phyloP scores from a whole-genome alignment of 2,888 invertebrate genomes.

The Malacosoma neustria region DNA sequence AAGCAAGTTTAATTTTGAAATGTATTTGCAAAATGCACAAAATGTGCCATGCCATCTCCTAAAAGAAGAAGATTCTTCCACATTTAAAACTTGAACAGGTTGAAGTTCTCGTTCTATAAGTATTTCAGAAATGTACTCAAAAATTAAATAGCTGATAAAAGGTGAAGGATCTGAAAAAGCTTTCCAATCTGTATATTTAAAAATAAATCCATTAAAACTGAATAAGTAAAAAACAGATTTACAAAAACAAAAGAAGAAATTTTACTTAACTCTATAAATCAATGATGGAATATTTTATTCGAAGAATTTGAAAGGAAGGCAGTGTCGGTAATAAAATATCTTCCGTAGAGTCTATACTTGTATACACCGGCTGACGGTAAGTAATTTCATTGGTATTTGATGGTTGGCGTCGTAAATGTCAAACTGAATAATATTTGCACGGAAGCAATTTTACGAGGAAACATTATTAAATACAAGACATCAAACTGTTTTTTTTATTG shows the following conservation, averaged over 20 bases:
- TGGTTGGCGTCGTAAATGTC: conserved; percentile 8
- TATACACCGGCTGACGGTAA: conserved; percentile 2
- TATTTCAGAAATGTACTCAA: too few species aligned
- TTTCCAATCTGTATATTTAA: too few species aligned
- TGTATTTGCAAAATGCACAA: too few species aligned
- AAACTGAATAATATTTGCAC: conserved; percentile 6
- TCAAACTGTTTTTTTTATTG: too few species aligned
- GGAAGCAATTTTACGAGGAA: conserved; percentile 6
- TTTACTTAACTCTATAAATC: neutral
- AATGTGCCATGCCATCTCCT: too few species aligned
- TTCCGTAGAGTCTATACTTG: neutral
- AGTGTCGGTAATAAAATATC: neutral
- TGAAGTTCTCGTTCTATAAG: too few species aligned
- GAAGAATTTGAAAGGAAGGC: neutral
- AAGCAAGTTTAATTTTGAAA: too few species aligned
- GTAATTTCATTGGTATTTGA: conserved; percentile 9
- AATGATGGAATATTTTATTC: neutral
- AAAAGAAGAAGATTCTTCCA: too few species aligned
- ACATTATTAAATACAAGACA: neutral
- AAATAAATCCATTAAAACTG: too few species aligned
- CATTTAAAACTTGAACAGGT: too few species aligned
- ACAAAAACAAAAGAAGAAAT: neutral
- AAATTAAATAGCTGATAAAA: too few species aligned
- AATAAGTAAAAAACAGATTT: neutral
- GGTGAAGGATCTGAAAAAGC: too few species aligned